Conservation (phyloP, 2,888 invertebrate species). For the Cantharis rufa region DNA sequence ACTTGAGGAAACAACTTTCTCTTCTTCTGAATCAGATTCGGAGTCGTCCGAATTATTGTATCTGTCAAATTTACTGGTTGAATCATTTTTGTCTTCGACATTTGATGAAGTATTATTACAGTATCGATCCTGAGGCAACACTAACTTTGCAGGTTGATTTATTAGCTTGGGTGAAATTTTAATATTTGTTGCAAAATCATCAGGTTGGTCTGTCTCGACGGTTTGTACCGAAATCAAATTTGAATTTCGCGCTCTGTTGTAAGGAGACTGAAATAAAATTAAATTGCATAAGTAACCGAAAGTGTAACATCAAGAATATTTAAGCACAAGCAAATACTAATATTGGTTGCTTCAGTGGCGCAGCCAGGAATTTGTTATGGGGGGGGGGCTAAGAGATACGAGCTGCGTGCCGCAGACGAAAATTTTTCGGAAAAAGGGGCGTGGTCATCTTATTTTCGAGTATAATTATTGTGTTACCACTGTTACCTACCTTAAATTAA, state of each 20-base stretch:
- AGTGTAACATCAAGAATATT: neutral
- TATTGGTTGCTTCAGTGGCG: no score
- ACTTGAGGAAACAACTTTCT: constrained; percentile 42
- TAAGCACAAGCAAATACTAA: no score
- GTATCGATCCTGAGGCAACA: constrained; percentile 50
- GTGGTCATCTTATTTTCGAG: no score
- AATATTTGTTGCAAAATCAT: constrained; percentile 30
- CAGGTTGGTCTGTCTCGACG: constrained; percentile 46
- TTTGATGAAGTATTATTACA: constrained; percentile 35
- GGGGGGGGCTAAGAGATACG: no score
- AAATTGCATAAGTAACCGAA: neutral
- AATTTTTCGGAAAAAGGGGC: no score
- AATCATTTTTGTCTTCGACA: constrained; percentile 35
- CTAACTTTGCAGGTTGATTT: constrained; percentile 38
- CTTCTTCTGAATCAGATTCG: constrained; percentile 47
- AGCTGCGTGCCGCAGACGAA: no score
- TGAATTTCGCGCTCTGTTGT: constrained; percentile 49
- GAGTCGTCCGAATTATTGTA: constrained; percentile 56
- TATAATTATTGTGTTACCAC: no score
- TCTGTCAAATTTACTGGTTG: constrained; percentile 57
- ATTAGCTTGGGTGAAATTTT: constrained; percentile 14
- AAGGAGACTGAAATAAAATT: constrained; percentile 43
- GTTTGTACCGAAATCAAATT: constrained; percentile 60
- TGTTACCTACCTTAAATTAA: no score
- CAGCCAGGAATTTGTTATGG: no score